Evolutionary conservation across 2,797 vertebrate species (phyloP), one percentile per base, ranked within the genome.

Genomic region (Amniataba percoides): DNA sequence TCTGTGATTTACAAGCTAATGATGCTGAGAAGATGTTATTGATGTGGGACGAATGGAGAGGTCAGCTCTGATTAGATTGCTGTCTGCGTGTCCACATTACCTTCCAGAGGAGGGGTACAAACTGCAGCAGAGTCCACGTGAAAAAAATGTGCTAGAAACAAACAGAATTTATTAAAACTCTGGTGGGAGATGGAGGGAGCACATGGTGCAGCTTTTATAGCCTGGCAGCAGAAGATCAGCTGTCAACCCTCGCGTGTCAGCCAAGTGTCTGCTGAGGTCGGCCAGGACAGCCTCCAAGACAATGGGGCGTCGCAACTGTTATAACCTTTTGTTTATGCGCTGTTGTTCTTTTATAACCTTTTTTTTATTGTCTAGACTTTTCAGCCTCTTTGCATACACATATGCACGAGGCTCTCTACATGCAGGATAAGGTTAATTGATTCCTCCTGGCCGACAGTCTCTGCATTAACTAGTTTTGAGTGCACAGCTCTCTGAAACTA

Each of bases 1-100:
- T 27, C 69, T 71, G 78, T 90, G 87, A 87, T 91, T 92, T 88
- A 88, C 77, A 89, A 81, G 71, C 66, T 78, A 82, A 79, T 43
- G 80, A 79, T 77, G 81, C 82, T 60, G 77, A 65, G 51, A 56
- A 82, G 80, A 52, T 60, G 25, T 65, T 88, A 78, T 81, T 76
- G 76, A 84, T 72, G 31, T 53, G 31, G 64, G 71, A 70, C 64
- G 71, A 79, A 79, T 43, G 64, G 59, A 73, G 55, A 45, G 45
- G 55, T 61, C 62, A 21, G 71, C 59, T 68, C 74, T 81, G 63
- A 83, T 84, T 88, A 69, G 73, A 91, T 74, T 82, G 64, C 62
- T 15, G 46, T 45, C 61, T 72, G 62, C 45, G 4, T 56, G 58
- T 64, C 75, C 42, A 46, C 48, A 60, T 51, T 21, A 46, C 53